These are phyloP conservation scores for Blera fallax DNA, from an alignment of 2,888 invertebrate species.

Conservation along the genomic window DNA sequence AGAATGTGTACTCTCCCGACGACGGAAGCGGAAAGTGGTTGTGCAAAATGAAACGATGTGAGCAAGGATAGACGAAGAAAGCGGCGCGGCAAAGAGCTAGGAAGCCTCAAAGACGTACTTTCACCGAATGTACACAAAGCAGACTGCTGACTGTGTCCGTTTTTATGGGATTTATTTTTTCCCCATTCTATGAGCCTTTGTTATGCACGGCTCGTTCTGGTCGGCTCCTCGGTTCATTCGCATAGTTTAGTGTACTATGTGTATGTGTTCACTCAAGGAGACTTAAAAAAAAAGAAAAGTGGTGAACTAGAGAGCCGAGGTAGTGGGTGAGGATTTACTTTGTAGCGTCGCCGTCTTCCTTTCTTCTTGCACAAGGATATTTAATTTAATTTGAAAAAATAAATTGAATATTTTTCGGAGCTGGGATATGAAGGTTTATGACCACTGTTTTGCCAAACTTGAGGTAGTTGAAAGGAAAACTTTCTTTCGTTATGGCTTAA, in stretches of 20 bases:
- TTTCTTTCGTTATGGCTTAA: slow-evolving; percentile 15
- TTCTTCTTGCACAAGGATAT: slow-evolving; percentile 17
- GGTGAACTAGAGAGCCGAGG: slow-evolving; percentile 4
- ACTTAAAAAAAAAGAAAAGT: not conserved
- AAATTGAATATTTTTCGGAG: slow-evolving; percentile 54
- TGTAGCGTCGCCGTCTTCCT: not conserved
- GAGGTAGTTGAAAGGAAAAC: slow-evolving; percentile 20
- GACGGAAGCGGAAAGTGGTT: slow-evolving; percentile 35
- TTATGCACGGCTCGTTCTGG: slow-evolving; percentile 20
- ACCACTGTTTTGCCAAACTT: slow-evolving; percentile 39
- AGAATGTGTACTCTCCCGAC: not conserved
- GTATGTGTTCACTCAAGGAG: slow-evolving; percentile 16
- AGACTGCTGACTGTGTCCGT: slow-evolving; percentile 49
- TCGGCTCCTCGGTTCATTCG: slow-evolving; percentile 1
- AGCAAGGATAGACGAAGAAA: slow-evolving; percentile 14
- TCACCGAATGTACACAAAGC: slow-evolving; percentile 40
- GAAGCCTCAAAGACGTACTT: slow-evolving; percentile 42
- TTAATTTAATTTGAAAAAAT: slow-evolving; percentile 64
- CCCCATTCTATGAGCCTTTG: slow-evolving; percentile 44
- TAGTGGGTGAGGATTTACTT: not conserved
- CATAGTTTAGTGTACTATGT: not conserved
- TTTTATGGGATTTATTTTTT: slow-evolving; percentile 21
- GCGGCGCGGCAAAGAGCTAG: not conserved
- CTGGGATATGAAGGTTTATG: slow-evolving; percentile 38
- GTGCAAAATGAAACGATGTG: slow-evolving; percentile 25